phyloP scores from a whole-genome alignment of 2,888 invertebrate species.

The Torymus tubicola region DNA sequence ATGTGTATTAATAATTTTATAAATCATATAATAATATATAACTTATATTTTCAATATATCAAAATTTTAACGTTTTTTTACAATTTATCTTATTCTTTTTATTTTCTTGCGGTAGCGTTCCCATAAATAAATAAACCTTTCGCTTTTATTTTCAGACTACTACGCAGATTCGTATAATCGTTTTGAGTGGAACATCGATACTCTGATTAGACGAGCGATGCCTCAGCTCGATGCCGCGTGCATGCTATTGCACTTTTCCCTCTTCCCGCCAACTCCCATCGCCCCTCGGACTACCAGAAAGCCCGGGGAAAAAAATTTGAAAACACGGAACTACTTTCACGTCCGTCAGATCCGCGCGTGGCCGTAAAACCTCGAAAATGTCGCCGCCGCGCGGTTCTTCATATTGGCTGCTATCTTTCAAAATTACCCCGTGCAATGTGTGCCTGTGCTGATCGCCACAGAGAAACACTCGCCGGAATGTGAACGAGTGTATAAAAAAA shows the following conservation, averaged over 20 bases:
- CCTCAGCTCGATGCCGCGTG: neutral
- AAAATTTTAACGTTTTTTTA: too few species aligned
- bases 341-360: neutral
- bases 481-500: too few species aligned
- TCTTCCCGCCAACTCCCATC: neutral
- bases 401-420: neutral
- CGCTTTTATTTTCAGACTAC: neutral
- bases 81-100: too few species aligned
- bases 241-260: too few species aligned
- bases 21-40: too few species aligned
- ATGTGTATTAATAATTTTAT: too few species aligned
- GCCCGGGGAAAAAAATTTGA: slow-evolving; percentile 9
- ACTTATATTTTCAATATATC: too few species aligned
- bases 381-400: slow-evolving; percentile 1
- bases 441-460: neutral
- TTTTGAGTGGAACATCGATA: slow-evolving; percentile 16
- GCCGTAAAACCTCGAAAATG: slow-evolving; percentile 6
- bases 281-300: neutral
- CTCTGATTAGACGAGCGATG: slow-evolving; percentile 15
- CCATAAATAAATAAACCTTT: neutral
- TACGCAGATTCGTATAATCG: neutral
- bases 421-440: neutral
- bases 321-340: slow-evolving; percentile 46
- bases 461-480: too few species aligned
- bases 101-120: neutral